phyloP scores from a whole-genome alignment of 2,888 invertebrate genomes.

The Lapara coniferarum region DNA sequence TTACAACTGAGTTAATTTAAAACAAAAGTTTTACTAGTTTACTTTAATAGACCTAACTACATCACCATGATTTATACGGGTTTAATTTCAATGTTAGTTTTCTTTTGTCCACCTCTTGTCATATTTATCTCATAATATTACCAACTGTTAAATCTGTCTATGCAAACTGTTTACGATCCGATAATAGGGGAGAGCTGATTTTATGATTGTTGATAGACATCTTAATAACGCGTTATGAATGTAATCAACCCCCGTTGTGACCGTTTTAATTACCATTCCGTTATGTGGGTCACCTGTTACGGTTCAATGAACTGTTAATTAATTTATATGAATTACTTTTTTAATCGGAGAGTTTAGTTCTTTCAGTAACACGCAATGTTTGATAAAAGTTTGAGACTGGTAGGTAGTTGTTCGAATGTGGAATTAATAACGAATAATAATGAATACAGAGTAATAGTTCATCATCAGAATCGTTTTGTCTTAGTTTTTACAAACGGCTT shows the following conservation, averaged over 20 bases:
- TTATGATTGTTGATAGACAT: constrained; percentile 48
- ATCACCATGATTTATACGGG: too few species aligned
- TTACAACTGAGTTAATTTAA: too few species aligned
- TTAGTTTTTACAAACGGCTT: too few species aligned
- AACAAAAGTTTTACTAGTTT: too few species aligned
- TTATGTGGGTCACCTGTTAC: constrained; percentile 24
- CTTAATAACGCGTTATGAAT: constrained; percentile 43
- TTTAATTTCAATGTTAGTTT: too few species aligned
- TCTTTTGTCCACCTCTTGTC: too few species aligned
- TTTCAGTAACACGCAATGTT: not conserved
- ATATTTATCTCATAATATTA: not conserved
- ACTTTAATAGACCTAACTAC: too few species aligned
- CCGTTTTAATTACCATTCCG: constrained; percentile 24
- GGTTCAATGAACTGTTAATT: constrained; percentile 16
- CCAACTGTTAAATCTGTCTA: too few species aligned
- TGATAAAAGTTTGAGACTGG: not conserved
- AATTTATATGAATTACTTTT: not conserved
- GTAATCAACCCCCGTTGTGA: constrained; percentile 40
- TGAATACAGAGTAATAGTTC: too few species aligned
- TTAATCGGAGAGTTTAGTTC: not conserved
- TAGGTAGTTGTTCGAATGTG: too few species aligned
- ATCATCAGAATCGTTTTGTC: too few species aligned
- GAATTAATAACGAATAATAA: too few species aligned
- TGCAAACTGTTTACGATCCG: constrained; percentile 45
- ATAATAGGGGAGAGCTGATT: constrained; percentile 48